These are phyloP conservation scores for Amphimedon queenslandica DNA, from an alignment of 37 sponge, comb jelly and placozoan genomes.

Conservation along the genomic window DNA sequence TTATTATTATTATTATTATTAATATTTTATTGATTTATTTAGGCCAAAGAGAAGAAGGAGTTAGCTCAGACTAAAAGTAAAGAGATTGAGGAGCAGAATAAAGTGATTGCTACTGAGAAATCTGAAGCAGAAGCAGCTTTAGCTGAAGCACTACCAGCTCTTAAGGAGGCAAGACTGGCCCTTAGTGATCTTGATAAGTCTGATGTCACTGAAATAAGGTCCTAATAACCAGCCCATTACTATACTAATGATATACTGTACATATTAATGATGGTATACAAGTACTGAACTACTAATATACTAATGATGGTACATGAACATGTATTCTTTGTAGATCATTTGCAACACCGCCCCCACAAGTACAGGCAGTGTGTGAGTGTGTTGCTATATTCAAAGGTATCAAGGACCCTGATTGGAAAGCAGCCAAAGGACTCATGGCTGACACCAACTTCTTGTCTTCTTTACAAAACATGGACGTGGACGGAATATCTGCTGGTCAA, in stretches of 20 bases:
- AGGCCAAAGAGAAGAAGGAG: slow-evolving; percentile 89
- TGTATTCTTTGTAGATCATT: slow-evolving; percentile 67
- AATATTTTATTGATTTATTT: background rate
- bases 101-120: slow-evolving; percentile 84
- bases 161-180: slow-evolving; percentile 94
- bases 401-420: slow-evolving; percentile 93
- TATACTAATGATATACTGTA: no score
- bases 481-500: slow-evolving; percentile 78
- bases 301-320: background rate
- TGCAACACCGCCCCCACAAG: slow-evolving; percentile 92
- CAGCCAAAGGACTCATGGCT: slow-evolving; percentile 98
- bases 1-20: background rate
- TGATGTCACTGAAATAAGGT: slow-evolving; percentile 96
- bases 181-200: slow-evolving; percentile 87
- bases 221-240: background rate
- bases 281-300: background rate
- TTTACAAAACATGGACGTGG: slow-evolving; percentile 90
- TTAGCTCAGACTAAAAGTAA: slow-evolving; percentile 90
- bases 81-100: slow-evolving; percentile 98
- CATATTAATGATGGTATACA: no score
- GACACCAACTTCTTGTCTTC: slow-evolving; percentile 90
- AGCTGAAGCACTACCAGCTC: slow-evolving; percentile 93
- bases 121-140: slow-evolving; percentile 90
- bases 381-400: slow-evolving; percentile 80
- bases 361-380: slow-evolving; percentile 98